A percentile compares a stretch with the other conserved stretches of the same genome.
phyloP scores from a whole-genome alignment of 2,797 vertebrate genomes.

The Pachyuromys duprasi region DNA sequence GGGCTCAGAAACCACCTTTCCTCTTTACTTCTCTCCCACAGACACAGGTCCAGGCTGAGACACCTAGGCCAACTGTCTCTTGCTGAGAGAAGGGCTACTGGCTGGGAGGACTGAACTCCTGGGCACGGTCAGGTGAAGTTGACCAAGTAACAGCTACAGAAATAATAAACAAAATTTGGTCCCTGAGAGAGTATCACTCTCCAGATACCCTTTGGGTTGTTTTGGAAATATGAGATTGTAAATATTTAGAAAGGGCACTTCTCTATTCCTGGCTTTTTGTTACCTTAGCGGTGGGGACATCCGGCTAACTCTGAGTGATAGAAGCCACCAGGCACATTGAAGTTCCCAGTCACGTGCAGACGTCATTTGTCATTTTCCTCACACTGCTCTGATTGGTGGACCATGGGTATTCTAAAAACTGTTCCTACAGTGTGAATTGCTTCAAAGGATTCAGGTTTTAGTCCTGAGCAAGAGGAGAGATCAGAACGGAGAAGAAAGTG shows the following conservation, averaged over 20 bases:
- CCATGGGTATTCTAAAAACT: background rate
- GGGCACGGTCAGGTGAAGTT: background rate
- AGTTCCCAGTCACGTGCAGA: background rate
- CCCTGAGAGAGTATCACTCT: background rate
- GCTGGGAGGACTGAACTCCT: background rate
- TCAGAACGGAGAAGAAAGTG: background rate
- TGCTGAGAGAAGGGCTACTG: background rate
- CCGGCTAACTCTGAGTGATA: background rate
- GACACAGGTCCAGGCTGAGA: background rate
- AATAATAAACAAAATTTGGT: background rate
- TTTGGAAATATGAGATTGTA: constrained; percentile 33
- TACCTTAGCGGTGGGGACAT: background rate
- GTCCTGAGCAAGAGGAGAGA: background rate
- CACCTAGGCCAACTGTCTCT: too few relatives aligned
- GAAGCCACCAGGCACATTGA: background rate
- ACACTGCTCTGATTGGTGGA: background rate
- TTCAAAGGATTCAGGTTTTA: constrained; percentile 21
- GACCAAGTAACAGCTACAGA: background rate
- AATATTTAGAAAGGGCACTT: background rate
- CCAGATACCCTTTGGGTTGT: background rate
- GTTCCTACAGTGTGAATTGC: background rate
- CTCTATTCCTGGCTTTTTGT: background rate
- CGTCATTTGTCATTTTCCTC: background rate
- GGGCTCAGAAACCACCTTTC: background rate
- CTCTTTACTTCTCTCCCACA: background rate